Percentiles rank a stretch among this genome's conserved stretches.
These are phyloP conservation scores for Jaculus jaculus DNA, from an alignment of 2,113 vertebrate species.

Conservation along the genomic window DNA sequence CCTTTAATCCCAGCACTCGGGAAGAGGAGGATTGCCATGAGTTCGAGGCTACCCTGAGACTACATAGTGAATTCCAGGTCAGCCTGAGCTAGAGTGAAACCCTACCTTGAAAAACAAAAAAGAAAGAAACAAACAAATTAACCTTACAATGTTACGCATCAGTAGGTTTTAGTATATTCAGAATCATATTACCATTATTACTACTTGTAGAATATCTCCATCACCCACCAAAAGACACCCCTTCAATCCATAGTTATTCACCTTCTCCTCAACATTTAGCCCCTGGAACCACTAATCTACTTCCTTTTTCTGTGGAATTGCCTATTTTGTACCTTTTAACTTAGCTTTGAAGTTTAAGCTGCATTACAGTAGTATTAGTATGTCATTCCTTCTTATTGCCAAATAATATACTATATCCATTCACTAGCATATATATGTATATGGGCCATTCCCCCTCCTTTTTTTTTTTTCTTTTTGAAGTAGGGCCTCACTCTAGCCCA, in stretches of 20 bases:
- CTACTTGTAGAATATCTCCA: background rate
- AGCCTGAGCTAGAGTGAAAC: too few species aligned
- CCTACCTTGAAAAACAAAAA: too few species aligned
- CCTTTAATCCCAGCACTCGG: too few species aligned
- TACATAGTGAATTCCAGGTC: too few species aligned
- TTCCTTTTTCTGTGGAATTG: background rate
- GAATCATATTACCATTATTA: background rate
- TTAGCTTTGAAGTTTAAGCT: background rate
- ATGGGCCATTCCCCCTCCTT: too few species aligned
- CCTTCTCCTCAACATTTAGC: too few species aligned
- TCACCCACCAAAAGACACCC: background rate
- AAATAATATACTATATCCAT: background rate
- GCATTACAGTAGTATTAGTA: background rate
- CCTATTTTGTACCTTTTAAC: background rate
- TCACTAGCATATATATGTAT: background rate
- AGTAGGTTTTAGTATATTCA: background rate
- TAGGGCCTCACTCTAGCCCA: too few species aligned
- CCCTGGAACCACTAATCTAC: background rate
- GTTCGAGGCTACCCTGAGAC: too few species aligned
- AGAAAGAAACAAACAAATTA: too few species aligned
- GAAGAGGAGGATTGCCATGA: too few species aligned
- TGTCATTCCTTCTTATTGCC: background rate
- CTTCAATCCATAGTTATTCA: background rate
- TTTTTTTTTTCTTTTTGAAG: too few species aligned
- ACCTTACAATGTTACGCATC: background rate